These are phyloP conservation scores for Hetaerina titia DNA, from an alignment of 2,888 invertebrate species.

Conservation along the genomic window DNA sequence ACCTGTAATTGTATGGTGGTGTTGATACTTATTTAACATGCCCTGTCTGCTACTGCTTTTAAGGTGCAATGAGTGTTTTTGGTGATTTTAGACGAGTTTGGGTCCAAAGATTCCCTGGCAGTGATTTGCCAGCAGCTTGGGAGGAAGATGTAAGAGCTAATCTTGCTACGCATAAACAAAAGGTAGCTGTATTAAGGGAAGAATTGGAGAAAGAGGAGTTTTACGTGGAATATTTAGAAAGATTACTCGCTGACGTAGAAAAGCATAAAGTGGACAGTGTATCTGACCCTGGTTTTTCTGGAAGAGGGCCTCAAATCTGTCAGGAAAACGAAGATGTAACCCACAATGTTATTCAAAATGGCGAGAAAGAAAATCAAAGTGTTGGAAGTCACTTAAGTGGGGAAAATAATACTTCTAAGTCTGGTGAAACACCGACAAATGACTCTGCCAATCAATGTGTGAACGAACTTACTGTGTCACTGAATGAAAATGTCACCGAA, in stretches of 20 bases:
- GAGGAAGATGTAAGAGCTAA: conserved; percentile 95
- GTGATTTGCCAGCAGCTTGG: conserved; percentile 94
- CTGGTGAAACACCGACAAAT: conserved; percentile 71
- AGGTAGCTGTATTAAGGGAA: conserved; percentile 88
- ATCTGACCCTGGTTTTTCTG: conserved; percentile 18
- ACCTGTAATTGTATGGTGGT: conserved; percentile 46
- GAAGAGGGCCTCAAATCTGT: conserved; percentile 1
- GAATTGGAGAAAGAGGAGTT: conserved; percentile 94
- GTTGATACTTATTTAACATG: conserved; percentile 40
- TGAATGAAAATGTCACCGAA: conserved; percentile 68
- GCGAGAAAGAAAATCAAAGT: conserved; percentile 76
- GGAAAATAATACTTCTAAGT: conserved; percentile 69
- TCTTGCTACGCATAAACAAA: conserved; percentile 92
- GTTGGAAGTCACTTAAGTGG: conserved; percentile 71
- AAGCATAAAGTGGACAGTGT: conserved; percentile 82
- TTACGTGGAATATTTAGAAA: conserved; percentile 93
- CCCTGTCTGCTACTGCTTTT: neutral
- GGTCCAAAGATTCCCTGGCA: conserved; percentile 94
- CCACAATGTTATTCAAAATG: conserved; percentile 72
- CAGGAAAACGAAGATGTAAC: conserved; percentile 53
- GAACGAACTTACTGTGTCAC: conserved; percentile 82
- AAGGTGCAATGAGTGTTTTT: conserved; percentile 85
- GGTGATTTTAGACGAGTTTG: conserved; percentile 95
- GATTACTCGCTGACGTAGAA: conserved; percentile 90
- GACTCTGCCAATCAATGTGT: conserved; percentile 83